Evolutionary conservation across 2,113 vertebrate genomes (phyloP).

Genomic region (Camelus bactrianus): DNA sequence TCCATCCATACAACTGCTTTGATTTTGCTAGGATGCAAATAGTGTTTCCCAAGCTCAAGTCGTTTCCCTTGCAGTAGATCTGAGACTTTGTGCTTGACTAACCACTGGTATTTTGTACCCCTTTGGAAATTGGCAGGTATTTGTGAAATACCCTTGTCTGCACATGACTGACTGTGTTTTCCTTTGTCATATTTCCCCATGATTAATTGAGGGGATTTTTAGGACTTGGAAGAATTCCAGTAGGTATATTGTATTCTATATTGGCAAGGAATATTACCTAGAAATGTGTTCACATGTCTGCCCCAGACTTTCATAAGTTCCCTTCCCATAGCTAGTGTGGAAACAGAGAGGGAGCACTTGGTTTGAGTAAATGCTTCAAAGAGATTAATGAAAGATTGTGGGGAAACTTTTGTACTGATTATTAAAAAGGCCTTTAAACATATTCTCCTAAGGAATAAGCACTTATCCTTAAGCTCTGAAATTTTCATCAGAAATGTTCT

Average conservation of each 20-base stretch:
- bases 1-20: neutral
- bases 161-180: neutral
- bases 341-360: neutral
- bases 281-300: neutral
- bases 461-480: neutral
- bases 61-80: neutral
- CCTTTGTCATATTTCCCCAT: neutral
- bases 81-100: neutral
- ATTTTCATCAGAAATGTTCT: constrained; percentile 29
- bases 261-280: neutral
- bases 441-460: neutral
- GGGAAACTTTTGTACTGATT: neutral
- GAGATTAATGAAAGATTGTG: neutral
- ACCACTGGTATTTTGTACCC: neutral
- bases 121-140: neutral
- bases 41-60: neutral
- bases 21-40: neutral
- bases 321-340: neutral
- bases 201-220: neutral
- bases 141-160: neutral
- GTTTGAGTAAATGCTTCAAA: neutral
- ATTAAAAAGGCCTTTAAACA: neutral
- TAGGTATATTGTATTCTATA: neutral
- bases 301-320: neutral
- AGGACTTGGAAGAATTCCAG: neutral